These are phyloP conservation scores for Cheilosia scutellata DNA, from an alignment of 2,888 invertebrate species.

Conservation along the genomic window DNA sequence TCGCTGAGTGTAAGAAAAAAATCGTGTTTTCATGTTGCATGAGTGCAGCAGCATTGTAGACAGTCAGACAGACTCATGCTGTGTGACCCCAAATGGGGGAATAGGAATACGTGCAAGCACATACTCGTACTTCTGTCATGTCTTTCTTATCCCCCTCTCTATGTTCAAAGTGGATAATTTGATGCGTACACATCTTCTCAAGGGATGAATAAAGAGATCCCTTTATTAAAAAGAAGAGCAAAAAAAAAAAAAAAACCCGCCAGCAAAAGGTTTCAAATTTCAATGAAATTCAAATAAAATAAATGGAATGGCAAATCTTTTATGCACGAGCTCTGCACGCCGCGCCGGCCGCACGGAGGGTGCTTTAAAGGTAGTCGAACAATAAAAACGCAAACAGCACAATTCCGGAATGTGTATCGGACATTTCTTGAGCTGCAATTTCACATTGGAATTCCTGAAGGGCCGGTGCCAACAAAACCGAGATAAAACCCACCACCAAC, in stretches of 20 bases:
- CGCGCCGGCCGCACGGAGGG: background rate
- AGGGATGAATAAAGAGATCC: slow-evolving; percentile 69
- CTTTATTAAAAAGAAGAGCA: slow-evolving; percentile 58
- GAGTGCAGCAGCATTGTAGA: slow-evolving; percentile 46
- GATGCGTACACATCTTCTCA: slow-evolving; percentile 62
- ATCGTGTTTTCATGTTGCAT: slow-evolving; percentile 37
- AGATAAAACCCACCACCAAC: slow-evolving; percentile 53
- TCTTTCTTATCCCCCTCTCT: slow-evolving; percentile 17
- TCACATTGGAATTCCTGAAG: slow-evolving; percentile 61
- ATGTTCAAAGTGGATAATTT: slow-evolving; percentile 58
- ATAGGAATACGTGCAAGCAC: slow-evolving; percentile 36
- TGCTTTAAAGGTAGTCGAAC: slow-evolving; percentile 44
- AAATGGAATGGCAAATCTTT: slow-evolving; percentile 75
- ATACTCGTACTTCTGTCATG: slow-evolving; percentile 22
- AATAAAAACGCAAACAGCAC: slow-evolving; percentile 65
- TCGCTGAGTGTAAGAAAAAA: slow-evolving; percentile 24
- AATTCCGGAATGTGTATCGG: slow-evolving; percentile 52
- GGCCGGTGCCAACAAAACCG: slow-evolving; percentile 29
- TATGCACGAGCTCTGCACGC: slow-evolving; percentile 52
- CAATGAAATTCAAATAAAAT: slow-evolving; percentile 76
- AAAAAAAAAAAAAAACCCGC: slow-evolving; percentile 23
- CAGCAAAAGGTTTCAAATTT: slow-evolving; percentile 73
- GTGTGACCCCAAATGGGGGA: slow-evolving; percentile 24
- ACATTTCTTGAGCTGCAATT: slow-evolving; percentile 48
- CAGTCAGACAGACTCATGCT: slow-evolving; percentile 51